phyloP scores from a whole-genome alignment of 2,113 vertebrate genomes.

The Phrynosoma blainvillii region DNA sequence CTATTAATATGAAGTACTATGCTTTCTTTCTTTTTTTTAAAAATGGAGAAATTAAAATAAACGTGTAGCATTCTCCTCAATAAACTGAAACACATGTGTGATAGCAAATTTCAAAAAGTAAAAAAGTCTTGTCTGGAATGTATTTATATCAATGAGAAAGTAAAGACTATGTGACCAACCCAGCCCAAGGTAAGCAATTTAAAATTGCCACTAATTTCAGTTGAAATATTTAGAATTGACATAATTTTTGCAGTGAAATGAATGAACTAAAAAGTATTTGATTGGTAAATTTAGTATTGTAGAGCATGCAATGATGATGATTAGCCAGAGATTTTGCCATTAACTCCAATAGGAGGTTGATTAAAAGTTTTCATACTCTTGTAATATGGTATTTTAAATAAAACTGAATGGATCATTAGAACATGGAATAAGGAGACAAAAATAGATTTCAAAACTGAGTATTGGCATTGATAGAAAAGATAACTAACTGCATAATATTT shows the following conservation, averaged over 20 bases:
- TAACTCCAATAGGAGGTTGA: not conserved
- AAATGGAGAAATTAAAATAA: not conserved
- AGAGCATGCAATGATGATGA: not conserved
- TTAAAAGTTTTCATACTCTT: slow-evolving; percentile 24
- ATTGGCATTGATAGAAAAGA: not conserved
- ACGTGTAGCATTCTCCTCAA: not conserved
- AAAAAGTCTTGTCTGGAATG: not conserved
- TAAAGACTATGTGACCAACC: not conserved
- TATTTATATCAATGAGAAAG: not conserved
- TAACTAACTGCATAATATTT: not conserved
- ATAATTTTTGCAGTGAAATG: not conserved
- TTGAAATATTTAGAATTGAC: not conserved
- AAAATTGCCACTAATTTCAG: not conserved
- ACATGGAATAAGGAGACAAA: not conserved
- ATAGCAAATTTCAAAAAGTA: slow-evolving; percentile 32
- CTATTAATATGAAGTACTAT: not conserved
- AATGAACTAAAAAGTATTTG: not conserved
- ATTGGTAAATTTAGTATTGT: not conserved
- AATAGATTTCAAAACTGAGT: not conserved
- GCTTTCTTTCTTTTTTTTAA: not conserved
- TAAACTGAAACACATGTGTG: slow-evolving; percentile 19
- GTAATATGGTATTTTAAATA: slow-evolving; percentile 2
- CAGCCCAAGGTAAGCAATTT: slow-evolving; percentile 17
- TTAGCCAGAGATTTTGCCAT: not conserved
- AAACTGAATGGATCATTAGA: not conserved